Evolutionary conservation across 1,140 invertebrate species (phyloP), one percentile per base, ranked within the genome.

Genomic region (Trichomalopsis sarcophagae): DNA sequence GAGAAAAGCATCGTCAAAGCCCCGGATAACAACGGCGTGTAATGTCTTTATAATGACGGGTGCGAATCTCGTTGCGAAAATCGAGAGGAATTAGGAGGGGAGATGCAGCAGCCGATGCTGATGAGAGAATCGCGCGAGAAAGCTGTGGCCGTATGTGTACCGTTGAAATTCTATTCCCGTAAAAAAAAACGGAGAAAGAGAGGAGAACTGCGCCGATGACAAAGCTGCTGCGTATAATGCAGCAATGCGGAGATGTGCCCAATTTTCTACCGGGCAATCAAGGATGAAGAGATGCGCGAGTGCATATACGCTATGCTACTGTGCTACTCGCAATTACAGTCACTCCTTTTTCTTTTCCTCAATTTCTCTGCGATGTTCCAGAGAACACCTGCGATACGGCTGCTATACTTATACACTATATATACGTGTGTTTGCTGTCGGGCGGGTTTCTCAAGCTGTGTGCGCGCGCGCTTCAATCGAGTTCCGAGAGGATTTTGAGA

Each of bases 181-280:
- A 62, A 40, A 66, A 36, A 75, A 14, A 27, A 23, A 74, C 2
- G 76, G 17, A 50, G 69, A 55, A 14, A 73, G 33, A 36, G 33
- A 36, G 33, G 50, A 23, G 30, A 36, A 50, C 23, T n/a, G 13
- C 21, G 2, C 27, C 44, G 69, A 74, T 81, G 69, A 81, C 69
- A 74, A 81, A 74, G 44, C 66, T 73, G 7, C n/a, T 30, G 7
- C 47, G 9, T 33, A 74, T 71, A 74, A 55, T 10, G 27, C 17
- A 40, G n/a, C 11, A 27, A 5, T 23, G 33, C 33, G 33, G 33
- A 3, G 68, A 55, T 62, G 27, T 73, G 50, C 30, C 71, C 50
- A 66, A 76, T 75, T 82, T 69, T 44, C 40, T 5, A 50, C 47
- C 33, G 21, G 21, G 47, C 13, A 82, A 82, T 82, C 81, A 82